A percentile compares a stretch with the other conserved stretches of the same genome.
Conservation (phyloP, 2,113 vertebrate species). For the Nothocercus julius region DNA sequence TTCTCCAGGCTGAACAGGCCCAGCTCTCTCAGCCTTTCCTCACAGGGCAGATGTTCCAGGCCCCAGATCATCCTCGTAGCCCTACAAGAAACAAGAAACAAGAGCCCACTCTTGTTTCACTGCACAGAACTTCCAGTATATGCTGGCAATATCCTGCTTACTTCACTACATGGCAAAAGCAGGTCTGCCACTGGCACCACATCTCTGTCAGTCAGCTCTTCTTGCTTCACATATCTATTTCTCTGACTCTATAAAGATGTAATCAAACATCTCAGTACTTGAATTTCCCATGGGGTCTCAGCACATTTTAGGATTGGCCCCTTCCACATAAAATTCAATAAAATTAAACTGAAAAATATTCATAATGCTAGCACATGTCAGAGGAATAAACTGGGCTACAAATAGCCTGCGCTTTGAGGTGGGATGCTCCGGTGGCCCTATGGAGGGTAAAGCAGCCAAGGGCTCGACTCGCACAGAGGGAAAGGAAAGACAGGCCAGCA, state of each 20-base stretch:
- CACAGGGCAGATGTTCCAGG: too few species aligned
- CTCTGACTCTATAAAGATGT: background rate
- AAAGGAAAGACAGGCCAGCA: constrained; percentile 12
- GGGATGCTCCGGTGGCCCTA: constrained; percentile 59
- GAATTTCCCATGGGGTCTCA: constrained; percentile 49
- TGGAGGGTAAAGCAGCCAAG: constrained; percentile 62
- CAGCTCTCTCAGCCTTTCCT: too few species aligned
- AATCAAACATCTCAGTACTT: constrained; percentile 27
- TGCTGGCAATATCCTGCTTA: background rate
- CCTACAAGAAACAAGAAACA: too few species aligned
- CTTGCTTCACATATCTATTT: constrained; percentile 35
- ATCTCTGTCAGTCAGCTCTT: constrained; percentile 13
- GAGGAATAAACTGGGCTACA: constrained; percentile 69
- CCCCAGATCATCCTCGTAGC: too few species aligned
- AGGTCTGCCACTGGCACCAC: constrained; percentile 20
- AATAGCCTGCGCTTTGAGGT: constrained; percentile 60
- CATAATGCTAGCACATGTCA: constrained; percentile 57
- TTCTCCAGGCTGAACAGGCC: too few species aligned
- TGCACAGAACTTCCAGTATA: background rate
- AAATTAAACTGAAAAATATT: constrained; percentile 67
- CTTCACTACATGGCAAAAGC: constrained; percentile 16
- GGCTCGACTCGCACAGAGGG: background rate
- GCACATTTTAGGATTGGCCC: constrained; percentile 9
- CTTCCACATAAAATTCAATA: constrained; percentile 46
- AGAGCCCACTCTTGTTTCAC: background rate